phyloP scores from a whole-genome alignment of 2,888 invertebrate species.

The Zele albiditarsus region DNA sequence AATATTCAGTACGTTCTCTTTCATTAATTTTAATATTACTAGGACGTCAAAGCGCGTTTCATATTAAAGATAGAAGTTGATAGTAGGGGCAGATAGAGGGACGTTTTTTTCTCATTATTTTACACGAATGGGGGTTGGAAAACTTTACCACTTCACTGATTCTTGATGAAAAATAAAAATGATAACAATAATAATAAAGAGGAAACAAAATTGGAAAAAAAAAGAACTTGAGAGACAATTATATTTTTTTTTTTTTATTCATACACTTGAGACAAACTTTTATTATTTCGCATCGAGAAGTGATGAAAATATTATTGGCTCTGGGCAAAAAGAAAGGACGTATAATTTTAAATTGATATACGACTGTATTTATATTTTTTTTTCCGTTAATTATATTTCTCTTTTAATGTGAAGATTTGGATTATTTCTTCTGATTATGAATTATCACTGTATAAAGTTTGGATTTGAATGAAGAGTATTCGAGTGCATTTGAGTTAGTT shows the following conservation, averaged over 20 bases:
- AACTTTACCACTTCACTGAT: conserved; percentile 15
- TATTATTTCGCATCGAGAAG: no score
- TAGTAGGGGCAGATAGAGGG: not conserved
- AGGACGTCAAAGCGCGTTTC: not conserved
- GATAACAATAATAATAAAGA: not conserved
- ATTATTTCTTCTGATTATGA: no score
- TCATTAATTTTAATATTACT: conserved; percentile 45
- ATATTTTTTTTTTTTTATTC: not conserved
- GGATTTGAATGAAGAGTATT: no score
- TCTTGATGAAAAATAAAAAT: conserved; percentile 8
- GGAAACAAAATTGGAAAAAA: not conserved
- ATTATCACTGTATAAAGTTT: no score
- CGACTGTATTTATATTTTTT: not conserved
- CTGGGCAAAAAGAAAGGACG: no score
- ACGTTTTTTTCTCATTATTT: not conserved
- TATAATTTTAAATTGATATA: no score
- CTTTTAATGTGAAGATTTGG: not conserved
- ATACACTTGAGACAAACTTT: no score
- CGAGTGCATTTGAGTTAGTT: no score
- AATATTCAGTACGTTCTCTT: not conserved
- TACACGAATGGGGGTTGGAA: not conserved
- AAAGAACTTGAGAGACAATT: not conserved
- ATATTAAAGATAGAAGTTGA: not conserved
- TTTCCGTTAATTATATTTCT: not conserved
- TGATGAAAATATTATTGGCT: no score